Conservation (phyloP, 35 echinoderm and acorn worm species). For the Stichopus chloronotus region DNA sequence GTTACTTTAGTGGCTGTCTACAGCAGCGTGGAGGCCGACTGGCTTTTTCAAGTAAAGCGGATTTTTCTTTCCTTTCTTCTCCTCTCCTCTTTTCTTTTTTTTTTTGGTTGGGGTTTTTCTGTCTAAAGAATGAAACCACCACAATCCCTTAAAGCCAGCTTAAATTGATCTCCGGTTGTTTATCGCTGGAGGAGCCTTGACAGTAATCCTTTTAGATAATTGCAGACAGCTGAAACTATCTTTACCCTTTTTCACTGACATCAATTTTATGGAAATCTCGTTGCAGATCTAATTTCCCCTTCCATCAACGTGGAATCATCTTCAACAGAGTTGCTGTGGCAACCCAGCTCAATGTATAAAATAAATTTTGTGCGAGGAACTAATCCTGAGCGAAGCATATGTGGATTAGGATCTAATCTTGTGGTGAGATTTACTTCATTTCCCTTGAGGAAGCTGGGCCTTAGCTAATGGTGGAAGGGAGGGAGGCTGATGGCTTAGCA, state of each 20-base stretch:
- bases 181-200: slow-evolving; percentile 34
- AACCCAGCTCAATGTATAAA: slow-evolving; percentile 41
- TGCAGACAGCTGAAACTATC: slow-evolving; percentile 38
- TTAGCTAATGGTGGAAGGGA: slow-evolving; percentile 9
- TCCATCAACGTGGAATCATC: slow-evolving; percentile 52
- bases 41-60: slow-evolving; percentile 47
- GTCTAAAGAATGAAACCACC: neutral
- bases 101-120: neutral
- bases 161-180: slow-evolving; percentile 52
- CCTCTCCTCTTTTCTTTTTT: neutral
- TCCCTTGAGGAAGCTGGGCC: slow-evolving; percentile 37
- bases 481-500: too few species aligned
- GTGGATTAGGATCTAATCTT: slow-evolving; percentile 53
- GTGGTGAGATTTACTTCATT: slow-evolving; percentile 39
- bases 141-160: slow-evolving; percentile 37
- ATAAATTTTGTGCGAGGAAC: slow-evolving; percentile 37
- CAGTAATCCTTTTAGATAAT: slow-evolving; percentile 54
- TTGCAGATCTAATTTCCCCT: slow-evolving; percentile 50
- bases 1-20: neutral
- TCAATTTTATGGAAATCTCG: slow-evolving; percentile 56
- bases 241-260: slow-evolving; percentile 1
- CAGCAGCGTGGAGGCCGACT: slow-evolving; percentile 24
- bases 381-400: slow-evolving; percentile 44
- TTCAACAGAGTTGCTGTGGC: slow-evolving; percentile 20
- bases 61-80: neutral